Conservation (phyloP, 2,888 invertebrate species). For the Syritta pipiens region DNA sequence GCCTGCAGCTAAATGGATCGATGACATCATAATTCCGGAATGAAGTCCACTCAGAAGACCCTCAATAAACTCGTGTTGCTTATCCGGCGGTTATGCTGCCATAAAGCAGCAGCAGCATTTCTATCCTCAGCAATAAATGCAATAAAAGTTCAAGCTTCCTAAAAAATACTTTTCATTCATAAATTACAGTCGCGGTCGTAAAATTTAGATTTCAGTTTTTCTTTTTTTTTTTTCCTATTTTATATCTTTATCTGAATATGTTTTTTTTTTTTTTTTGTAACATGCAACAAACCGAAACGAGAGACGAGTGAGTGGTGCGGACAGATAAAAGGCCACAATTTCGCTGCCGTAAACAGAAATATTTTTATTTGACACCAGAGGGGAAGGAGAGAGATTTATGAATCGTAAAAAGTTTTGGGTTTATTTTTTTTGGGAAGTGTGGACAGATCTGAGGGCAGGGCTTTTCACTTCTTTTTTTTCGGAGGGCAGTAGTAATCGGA, state of each 20-base stretch:
- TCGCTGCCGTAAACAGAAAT: conserved; percentile 20
- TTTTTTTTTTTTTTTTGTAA: not conserved
- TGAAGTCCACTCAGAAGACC: too few species aligned
- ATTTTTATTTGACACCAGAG: conserved; percentile 23
- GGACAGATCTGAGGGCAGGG: not conserved
- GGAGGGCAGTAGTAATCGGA: not conserved
- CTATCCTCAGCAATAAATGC: not conserved
- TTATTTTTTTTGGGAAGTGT: conserved; percentile 1
- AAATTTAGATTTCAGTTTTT: conserved; percentile 15
- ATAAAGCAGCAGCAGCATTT: conserved; percentile 2
- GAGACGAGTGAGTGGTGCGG: not conserved
- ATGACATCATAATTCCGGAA: too few species aligned
- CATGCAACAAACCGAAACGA: not conserved
- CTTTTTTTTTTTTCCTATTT: conserved; percentile 1
- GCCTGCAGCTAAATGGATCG: too few species aligned
- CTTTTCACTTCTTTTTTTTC: conserved; percentile 1
- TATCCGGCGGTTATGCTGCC: too few species aligned
- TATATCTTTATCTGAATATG: conserved; percentile 20
- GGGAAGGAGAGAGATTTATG: conserved; percentile 33
- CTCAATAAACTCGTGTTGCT: too few species aligned
- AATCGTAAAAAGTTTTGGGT: conserved; percentile 20
- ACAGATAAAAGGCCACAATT: conserved; percentile 18
- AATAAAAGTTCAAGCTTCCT: conserved; percentile 23
- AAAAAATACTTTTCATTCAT: conserved; percentile 33
- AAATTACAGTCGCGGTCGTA: conserved; percentile 15